Base-by-base conservation (phyloP, 2,797 vertebrate genomes). In the Sebastes vulpes region DNA sequence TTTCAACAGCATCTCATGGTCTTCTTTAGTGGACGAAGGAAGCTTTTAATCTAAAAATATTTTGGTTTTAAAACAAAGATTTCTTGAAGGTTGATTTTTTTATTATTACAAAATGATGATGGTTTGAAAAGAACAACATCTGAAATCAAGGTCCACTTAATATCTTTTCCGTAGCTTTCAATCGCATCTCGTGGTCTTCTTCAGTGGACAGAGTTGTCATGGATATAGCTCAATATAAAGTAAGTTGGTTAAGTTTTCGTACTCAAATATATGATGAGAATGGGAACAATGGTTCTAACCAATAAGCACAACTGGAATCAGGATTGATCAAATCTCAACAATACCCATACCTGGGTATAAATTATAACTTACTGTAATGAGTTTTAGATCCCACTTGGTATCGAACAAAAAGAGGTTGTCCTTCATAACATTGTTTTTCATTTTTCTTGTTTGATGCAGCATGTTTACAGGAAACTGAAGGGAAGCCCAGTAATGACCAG, bases 391-490 rank as follows among this genome's bases (percentile, higher is more conserved):
- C 4, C 12, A 6, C 31, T 48, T 28, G 12, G 14, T 20, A 16
- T 4, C 32, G 35, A 77, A 57, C 32, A 57, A 64, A 16, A 56
- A 8, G 10, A 53, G 57, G 29, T 14, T 23, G n/a, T 29, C 42
- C 21, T 35, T 23, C 38, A 20, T 46, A 12, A 9, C 10, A 50
- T 35, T 6, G 2, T 21, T 46, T 2, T 10, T 53, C 0, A 20
- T 76, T 59, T 52, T 20, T 69, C 58, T 65, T 31, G 18, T 67
- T 61, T 63, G 35, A 75, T 60, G 50, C 64, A 20, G 60, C 46
- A 9, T 80, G 75, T 72, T 89, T 72, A 76, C 72, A 83, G 84
- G 58, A 67, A 68, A 86, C 26, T 42, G 46, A 80, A 83, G 84
- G 81, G 81, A 88, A 87, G 72, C 79, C 82, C 75, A 59, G 73